These are phyloP conservation scores for Axea sp. DNA, from an alignment of 2,888 invertebrate genomes.

Conservation along the genomic window DNA sequence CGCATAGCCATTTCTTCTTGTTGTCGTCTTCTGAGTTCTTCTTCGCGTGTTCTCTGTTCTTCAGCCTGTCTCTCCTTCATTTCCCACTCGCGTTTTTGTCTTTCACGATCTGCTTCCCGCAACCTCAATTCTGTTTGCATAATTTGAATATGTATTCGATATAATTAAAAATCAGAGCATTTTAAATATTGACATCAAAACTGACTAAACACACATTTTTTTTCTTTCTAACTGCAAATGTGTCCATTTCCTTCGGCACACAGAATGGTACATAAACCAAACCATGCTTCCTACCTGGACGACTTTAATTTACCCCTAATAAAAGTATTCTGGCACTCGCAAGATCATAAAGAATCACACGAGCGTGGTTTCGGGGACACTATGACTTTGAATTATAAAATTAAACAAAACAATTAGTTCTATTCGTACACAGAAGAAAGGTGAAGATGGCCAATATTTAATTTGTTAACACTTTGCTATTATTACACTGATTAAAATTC, in stretches of 20 bases:
- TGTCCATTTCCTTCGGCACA: constrained; percentile 37
- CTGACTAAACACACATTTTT: too few species aligned
- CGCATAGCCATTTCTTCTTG: constrained; percentile 89
- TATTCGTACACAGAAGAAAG: too few species aligned
- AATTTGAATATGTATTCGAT: too few species aligned
- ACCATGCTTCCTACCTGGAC: constrained; percentile 42
- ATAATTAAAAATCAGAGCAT: too few species aligned
- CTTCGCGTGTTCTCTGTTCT: constrained; percentile 87
- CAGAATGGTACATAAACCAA: constrained; percentile 6
- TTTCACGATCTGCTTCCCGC: constrained; percentile 92
- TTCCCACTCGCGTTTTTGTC: constrained; percentile 92
- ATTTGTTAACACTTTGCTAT: too few species aligned
- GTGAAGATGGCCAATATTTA: too few species aligned
- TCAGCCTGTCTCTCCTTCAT: constrained; percentile 90
- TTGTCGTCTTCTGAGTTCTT: constrained; percentile 84
- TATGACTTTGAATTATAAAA: neutral
- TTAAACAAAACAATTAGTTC: too few species aligned
- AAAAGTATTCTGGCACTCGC: constrained; percentile 37
- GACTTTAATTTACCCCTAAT: constrained; percentile 32
- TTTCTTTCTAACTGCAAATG: neutral
- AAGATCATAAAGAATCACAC: constrained; percentile 20
- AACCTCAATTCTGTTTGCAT: constrained; percentile 84
- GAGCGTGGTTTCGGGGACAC: constrained; percentile 29
- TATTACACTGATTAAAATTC: too few species aligned
- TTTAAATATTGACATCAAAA: too few species aligned